phyloP scores from a whole-genome alignment of 2,113 vertebrate species.

The Aythya baeri region DNA sequence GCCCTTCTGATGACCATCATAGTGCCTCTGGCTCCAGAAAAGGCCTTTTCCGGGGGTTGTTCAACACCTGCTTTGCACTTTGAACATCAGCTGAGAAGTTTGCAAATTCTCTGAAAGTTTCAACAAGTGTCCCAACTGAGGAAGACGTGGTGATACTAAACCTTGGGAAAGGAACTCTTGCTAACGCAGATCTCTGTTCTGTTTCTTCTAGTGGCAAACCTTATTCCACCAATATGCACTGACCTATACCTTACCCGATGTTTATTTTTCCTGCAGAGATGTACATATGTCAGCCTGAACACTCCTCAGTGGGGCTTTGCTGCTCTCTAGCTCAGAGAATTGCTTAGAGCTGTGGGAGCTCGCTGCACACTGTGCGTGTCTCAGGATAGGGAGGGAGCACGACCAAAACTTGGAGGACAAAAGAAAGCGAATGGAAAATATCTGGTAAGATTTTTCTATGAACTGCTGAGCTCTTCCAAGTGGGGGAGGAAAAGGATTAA shows the following conservation, averaged over 20 bases:
- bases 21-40: background rate
- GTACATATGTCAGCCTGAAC: background rate
- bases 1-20: background rate
- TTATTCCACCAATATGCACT: background rate
- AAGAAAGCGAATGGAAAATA: background rate
- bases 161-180: background rate
- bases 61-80: background rate
- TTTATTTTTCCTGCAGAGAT: background rate
- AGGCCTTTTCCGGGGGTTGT: background rate
- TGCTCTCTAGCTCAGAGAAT: background rate
- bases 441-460: background rate
- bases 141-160: background rate
- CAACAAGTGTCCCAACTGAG: background rate
- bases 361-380: background rate
- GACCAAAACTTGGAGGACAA: background rate
- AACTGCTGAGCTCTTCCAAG: slow-evolving; percentile 26
- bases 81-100: background rate
- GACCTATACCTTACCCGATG: background rate
- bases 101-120: background rate
- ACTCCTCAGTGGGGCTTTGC: background rate
- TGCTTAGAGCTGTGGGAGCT: background rate
- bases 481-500: slow-evolving; percentile 27
- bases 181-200: background rate
- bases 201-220: background rate
- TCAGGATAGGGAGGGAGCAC: background rate